Evolutionary conservation across 1,140 invertebrate species (phyloP).

Genomic region (Leptinotarsa texana): DNA sequence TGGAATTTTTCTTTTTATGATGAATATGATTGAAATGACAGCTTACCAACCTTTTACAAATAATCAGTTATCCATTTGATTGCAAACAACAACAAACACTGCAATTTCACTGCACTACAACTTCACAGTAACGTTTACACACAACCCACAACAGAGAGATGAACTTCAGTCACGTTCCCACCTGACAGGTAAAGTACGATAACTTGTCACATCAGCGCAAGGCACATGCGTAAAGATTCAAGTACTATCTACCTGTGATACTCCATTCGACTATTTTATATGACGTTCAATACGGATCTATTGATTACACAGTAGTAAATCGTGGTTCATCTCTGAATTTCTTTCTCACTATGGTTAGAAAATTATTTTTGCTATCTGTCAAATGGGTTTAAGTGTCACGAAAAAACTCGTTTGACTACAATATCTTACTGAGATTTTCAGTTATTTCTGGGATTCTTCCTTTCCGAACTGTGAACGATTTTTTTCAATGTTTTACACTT

Average conservation of each 20-base stretch:
- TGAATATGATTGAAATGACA: background rate
- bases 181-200: slow-evolving; percentile 1
- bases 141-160: background rate
- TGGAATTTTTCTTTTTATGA: background rate
- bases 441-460: too few species aligned
- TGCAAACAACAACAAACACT: background rate
- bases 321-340: too few species aligned
- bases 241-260: background rate
- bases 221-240: slow-evolving; percentile 5
- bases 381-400: too few species aligned
- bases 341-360: too few species aligned
- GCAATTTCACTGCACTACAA: background rate
- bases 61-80: background rate
- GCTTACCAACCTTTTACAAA: background rate
- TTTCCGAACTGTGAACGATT: too few species aligned
- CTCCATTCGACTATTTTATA: background rate
- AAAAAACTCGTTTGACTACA: too few species aligned
- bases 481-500: too few species aligned
- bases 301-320: too few species aligned
- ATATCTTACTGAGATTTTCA: too few species aligned
- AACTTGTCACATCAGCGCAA: background rate
- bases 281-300: background rate
- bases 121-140: background rate
- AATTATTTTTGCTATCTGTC: too few species aligned
- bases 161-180: slow-evolving; percentile 2